Base-by-base conservation (phyloP, 2,797 vertebrate species). In the Xiphophorus birchmanni region DNA sequence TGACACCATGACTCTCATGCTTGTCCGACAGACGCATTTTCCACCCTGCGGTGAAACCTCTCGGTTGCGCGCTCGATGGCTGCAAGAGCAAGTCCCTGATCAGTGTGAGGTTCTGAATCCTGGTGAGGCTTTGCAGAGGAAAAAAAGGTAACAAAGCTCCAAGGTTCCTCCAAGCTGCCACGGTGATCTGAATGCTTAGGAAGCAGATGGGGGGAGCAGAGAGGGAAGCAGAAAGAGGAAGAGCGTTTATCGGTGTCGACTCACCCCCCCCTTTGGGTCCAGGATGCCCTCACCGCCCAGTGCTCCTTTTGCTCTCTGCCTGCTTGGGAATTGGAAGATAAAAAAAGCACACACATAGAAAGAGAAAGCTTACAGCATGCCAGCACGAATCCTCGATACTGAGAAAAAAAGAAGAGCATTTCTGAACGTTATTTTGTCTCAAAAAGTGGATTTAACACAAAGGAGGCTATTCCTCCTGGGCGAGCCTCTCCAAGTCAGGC, bases 231-330 rank as follows among this genome's bases (percentile, higher is more conserved):
- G 50, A 81, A 88, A 89, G 88, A 90, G 88, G 86, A 86, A 90
- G 83, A 90, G 86, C 60, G 52, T 83, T 84, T 45, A 83, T 72
- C 74, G 85, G 85, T 84, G 87, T 91, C 72, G 78, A 93, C 93
- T 93, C 93, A 93, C 93, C 94, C 92, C 86, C 87, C 90, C 87
- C 75, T 82, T 81, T 47, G 81, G 88, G 91, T 91, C 90, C 91
- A 84, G 89, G 89, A 92, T 88, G 88, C 88, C 89, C 81, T 83
- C 72, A 74, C 77, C 40, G 77, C 86, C 82, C 77, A 77, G 77
- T 79, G 79, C 87, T 89, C 91, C 77, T 80, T 79, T 37, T 63
- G 82, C 81, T 81, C 12, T 54, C 88, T 88, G 91, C 88, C 94
- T 95, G 93, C 93, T 94, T 80, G 40, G 90, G 88, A 88, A 93